These are phyloP conservation scores for Gavia stellata DNA, from an alignment of 2,113 vertebrate genomes.

Conservation along the genomic window DNA sequence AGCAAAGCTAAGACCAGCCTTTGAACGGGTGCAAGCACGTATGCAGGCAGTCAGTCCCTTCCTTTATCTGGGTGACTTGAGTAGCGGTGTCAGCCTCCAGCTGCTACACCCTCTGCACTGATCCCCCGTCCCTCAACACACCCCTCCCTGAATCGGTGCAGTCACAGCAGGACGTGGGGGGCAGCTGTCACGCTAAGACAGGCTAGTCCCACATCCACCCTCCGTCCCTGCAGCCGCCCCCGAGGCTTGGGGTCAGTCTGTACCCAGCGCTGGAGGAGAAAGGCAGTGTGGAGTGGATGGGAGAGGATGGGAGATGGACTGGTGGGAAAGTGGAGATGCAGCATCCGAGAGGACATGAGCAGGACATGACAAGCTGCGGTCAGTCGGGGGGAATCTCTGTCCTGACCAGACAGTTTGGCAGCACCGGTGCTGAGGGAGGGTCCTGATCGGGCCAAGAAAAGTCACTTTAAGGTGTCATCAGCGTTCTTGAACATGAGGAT, in stretches of 20 bases:
- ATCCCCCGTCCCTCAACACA: not conserved
- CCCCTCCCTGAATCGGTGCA: rapidly evolving
- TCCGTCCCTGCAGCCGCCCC: not conserved
- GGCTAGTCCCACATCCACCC: not conserved
- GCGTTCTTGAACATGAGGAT: constrained; percentile 99
- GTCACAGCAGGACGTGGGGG: not conserved
- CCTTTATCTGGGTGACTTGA: not conserved
- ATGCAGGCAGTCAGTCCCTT: not conserved
- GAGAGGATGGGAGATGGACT: not conserved
- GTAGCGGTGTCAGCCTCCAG: not conserved
- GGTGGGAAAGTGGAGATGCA: not conserved
- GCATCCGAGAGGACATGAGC: not conserved
- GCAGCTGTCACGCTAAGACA: not conserved
- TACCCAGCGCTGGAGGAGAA: not conserved
- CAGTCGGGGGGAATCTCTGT: not conserved
- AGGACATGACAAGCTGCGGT: not conserved
- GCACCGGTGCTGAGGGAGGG: constrained; percentile 18
- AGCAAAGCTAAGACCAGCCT: not conserved
- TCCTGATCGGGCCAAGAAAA: not conserved
- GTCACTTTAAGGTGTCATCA: constrained; percentile 92
- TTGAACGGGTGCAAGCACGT: not conserved
- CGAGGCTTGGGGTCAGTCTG: not conserved
- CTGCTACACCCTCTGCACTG: not conserved
- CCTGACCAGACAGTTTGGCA: constrained; percentile 35
- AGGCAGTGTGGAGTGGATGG: not conserved